Evolutionary conservation across 1,140 invertebrate species (phyloP).

Genomic region (Wiebesia pumilae): DNA sequence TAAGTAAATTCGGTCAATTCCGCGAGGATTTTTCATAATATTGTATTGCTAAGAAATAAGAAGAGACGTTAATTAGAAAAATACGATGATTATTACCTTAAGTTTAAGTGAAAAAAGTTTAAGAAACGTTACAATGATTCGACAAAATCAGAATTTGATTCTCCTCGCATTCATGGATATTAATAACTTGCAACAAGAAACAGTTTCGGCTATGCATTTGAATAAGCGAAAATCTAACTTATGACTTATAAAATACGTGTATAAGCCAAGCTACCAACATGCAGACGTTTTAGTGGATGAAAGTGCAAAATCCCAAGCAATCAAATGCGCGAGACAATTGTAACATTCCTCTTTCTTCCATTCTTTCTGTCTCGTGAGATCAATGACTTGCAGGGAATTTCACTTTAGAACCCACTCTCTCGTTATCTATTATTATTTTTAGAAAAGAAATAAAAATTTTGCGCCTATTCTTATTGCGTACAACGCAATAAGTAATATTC

Average conservation of each 20-base stretch:
- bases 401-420: not conserved
- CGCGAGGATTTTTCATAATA: slow-evolving; percentile 15
- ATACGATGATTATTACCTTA: not conserved
- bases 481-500: slow-evolving; percentile 3
- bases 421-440: slow-evolving; percentile 8
- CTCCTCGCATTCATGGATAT: not conserved
- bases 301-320: slow-evolving; percentile 27
- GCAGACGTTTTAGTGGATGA: not conserved
- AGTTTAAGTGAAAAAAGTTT: not conserved
- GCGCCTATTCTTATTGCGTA: not conserved
- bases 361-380: slow-evolving; percentile 57
- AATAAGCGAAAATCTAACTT: not conserved
- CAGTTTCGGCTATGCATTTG: not conserved
- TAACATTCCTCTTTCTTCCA: not conserved
- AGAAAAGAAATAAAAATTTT: slow-evolving; percentile 39
- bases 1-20: slow-evolving; percentile 44
- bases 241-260: not conserved
- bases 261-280: not conserved
- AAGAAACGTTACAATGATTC: not conserved
- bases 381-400: slow-evolving; percentile 58
- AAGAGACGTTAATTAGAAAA: not conserved
- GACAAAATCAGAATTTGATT: not conserved
- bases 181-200: not conserved
- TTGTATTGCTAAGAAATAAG: not conserved
- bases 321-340: slow-evolving; percentile 34